Evolutionary conservation across 1,140 invertebrate species (phyloP).

Genomic region (Capitella teleta): DNA sequence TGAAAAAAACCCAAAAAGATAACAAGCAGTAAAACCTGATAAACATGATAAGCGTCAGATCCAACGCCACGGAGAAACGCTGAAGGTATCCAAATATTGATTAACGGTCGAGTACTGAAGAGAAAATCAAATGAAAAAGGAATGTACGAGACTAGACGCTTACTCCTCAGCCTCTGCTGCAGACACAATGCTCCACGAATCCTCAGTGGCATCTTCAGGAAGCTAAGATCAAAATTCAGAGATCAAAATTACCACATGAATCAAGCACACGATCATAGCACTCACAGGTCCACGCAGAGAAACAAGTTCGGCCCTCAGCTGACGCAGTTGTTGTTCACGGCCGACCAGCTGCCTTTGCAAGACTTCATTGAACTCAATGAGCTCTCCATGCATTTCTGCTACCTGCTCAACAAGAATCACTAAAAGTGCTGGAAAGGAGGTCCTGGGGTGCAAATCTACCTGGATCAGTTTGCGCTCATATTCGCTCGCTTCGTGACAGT

Average conservation of each 20-base stretch:
- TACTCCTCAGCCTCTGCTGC: neutral
- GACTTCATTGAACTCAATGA: slow-evolving; percentile 83
- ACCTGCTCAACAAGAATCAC: slow-evolving; percentile 48
- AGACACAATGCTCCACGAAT: neutral
- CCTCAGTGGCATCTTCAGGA: neutral
- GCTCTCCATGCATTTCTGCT: slow-evolving; percentile 88
- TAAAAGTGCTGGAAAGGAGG: neutral
- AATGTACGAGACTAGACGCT: neutral
- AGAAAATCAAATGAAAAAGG: neutral
- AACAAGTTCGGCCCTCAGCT: slow-evolving; percentile 56
- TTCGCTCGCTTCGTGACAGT: slow-evolving; percentile 62
- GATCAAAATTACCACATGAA: neutral
- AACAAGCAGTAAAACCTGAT: slow-evolving; percentile 53
- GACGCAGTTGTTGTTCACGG: slow-evolving; percentile 55
- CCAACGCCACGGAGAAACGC: slow-evolving; percentile 68
- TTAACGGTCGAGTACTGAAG: slow-evolving; percentile 42
- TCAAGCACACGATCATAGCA: too few species aligned
- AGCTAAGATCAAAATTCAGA: neutral
- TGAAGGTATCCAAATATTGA: slow-evolving; percentile 84
- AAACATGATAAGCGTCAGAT: slow-evolving; percentile 69
- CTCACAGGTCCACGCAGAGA: slow-evolving; percentile 53
- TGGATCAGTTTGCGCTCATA: slow-evolving; percentile 84
- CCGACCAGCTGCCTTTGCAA: slow-evolving; percentile 47
- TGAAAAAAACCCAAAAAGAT: slow-evolving; percentile 1
- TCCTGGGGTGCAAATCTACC: too few species aligned